These are phyloP conservation scores for Drosophila sordidula DNA, from an alignment of 2,888 invertebrate species.

Conservation along the genomic window DNA sequence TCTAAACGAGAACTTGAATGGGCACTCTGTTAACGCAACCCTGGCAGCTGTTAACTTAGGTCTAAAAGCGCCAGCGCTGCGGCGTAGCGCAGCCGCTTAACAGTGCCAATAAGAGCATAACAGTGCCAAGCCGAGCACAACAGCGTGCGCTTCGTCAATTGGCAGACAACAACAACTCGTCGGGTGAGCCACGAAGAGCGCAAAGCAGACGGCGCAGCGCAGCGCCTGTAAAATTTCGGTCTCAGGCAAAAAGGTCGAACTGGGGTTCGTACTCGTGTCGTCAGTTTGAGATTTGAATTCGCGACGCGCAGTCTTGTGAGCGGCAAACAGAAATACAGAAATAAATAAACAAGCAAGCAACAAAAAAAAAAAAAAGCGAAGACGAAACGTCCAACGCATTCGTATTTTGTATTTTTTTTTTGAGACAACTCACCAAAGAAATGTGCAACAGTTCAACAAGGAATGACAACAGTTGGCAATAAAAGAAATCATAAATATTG, in stretches of 20 bases:
- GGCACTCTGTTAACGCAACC: constrained; percentile 12
- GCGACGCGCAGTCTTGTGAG: constrained; percentile 78
- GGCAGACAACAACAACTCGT: constrained; percentile 7
- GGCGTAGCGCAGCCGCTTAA: constrained; percentile 4
- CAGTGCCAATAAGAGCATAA: constrained; percentile 35
- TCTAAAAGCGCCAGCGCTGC: constrained; percentile 50
- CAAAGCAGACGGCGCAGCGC: constrained; percentile 15
- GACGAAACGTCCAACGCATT: constrained; percentile 43
- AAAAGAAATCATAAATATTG: constrained; percentile 1
- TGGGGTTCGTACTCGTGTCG: constrained; percentile 41
- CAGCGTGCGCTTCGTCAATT: constrained; percentile 30
- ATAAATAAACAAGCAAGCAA: constrained; percentile 16
- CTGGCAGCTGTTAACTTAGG: constrained; percentile 64
- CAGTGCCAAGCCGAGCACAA: constrained; percentile 44
- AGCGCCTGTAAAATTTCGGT: constrained; percentile 8
- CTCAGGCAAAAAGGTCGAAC: constrained; percentile 50
- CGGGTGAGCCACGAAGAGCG: constrained; percentile 6
- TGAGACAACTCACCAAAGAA: constrained; percentile 40
- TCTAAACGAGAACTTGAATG: neutral
- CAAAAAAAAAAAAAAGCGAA: constrained; percentile 20
- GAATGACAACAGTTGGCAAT: constrained; percentile 48
- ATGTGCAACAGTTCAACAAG: constrained; percentile 48
- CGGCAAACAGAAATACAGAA: constrained; percentile 49
- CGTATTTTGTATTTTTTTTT: constrained; percentile 53
- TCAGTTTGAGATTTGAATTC: constrained; percentile 73